These are phyloP conservation scores for Tipula confusa DNA, from an alignment of 2,888 invertebrate genomes.

Conservation along the genomic window DNA sequence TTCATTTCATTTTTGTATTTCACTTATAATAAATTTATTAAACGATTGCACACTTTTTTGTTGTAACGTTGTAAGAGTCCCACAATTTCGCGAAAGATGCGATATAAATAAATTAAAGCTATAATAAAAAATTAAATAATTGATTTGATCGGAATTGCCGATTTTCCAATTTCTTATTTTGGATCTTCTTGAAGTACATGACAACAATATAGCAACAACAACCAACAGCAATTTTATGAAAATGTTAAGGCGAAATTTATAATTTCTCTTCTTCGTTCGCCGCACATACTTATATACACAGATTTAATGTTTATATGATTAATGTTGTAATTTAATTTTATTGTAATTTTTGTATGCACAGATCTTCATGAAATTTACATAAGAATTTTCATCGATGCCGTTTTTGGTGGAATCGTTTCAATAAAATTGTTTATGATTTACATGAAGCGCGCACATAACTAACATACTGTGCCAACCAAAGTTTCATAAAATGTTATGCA, in stretches of 20 bases:
- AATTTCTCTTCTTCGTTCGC: not conserved
- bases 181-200: not conserved
- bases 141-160: not conserved
- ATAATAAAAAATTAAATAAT: not conserved
- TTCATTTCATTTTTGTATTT: not conserved
- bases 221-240: not conserved
- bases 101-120: not conserved
- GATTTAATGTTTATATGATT: not conserved
- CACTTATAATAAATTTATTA: not conserved
- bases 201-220: not conserved
- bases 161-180: conserved; percentile 20
- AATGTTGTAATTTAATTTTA: not conserved
- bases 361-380: not conserved
- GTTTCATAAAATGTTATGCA: not conserved
- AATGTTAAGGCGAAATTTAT: not conserved
- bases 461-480: not conserved
- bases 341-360: not conserved
- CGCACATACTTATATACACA: not conserved
- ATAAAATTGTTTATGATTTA: not conserved
- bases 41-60: not conserved
- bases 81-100: not conserved
- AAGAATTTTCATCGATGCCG: not conserved
- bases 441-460: not conserved
- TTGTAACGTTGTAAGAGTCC: not conserved
- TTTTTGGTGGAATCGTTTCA: not conserved